Evolutionary conservation across 2,888 invertebrate genomes (phyloP).

Genomic region (Beris chalybata): DNA sequence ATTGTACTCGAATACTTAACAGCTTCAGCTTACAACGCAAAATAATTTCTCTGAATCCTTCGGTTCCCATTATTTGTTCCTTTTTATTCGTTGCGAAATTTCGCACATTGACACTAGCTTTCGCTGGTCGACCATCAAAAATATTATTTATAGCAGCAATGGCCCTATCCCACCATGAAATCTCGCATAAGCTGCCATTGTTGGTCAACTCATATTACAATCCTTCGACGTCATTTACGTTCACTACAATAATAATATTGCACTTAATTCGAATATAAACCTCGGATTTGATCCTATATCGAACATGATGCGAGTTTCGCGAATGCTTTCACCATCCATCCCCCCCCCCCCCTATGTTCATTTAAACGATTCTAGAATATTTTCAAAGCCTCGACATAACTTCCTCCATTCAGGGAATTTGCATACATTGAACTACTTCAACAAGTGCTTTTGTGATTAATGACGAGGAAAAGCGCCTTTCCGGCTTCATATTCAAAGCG

Average conservation of each 20-base stretch:
- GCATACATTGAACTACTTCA: conserved; percentile 23
- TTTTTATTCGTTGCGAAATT: no score
- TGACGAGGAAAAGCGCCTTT: conserved; percentile 30
- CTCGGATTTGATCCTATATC: conserved; percentile 25
- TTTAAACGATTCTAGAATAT: no score
- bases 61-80: no score
- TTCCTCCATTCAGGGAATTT: conserved; percentile 12
- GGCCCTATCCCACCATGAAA: not conserved
- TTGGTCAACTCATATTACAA: not conserved
- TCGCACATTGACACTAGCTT: no score
- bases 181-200: conserved; percentile 9
- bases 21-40: no score
- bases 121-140: no score
- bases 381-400: not conserved
- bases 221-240: not conserved
- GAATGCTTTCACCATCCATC: no score
- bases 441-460: conserved; percentile 29
- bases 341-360: no score
- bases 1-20: no score
- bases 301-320: no score
- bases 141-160: no score
- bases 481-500: conserved; percentile 20
- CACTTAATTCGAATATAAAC: conserved; percentile 11
- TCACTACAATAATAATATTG: not conserved
- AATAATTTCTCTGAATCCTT: no score